Evolutionary conservation across 2,113 vertebrate genomes (phyloP).

Genomic region (Ophthalmolycus amberensis): DNA sequence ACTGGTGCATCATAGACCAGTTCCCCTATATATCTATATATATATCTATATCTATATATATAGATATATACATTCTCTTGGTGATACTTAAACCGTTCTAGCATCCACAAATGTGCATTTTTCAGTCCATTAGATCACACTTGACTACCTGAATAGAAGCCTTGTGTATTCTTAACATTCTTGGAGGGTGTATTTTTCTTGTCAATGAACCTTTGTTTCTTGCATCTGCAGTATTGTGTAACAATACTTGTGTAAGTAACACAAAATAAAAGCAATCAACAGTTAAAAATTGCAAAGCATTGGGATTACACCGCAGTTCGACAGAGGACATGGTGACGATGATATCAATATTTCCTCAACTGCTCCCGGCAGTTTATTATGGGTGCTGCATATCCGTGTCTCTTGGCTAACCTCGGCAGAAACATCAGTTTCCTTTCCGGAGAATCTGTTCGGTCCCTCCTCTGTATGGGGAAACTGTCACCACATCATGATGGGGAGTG

Average conservation of each 20-base stretch:
- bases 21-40: background rate
- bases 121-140: background rate
- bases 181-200: background rate
- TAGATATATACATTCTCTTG: background rate
- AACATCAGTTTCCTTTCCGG: background rate
- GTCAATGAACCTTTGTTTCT: background rate
- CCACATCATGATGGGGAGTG: background rate
- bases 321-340: background rate
- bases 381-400: background rate
- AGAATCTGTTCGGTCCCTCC: background rate
- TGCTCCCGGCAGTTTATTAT: background rate
- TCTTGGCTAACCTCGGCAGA: background rate
- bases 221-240: background rate
- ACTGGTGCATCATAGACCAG: background rate
- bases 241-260: background rate
- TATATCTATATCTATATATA: background rate
- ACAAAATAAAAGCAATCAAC: background rate
- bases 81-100: background rate
- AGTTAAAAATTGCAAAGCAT: background rate
- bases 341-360: background rate
- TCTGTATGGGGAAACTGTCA: background rate
- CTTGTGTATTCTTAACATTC: background rate
- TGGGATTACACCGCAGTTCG: background rate
- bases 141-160: background rate
- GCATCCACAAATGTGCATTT: too few relatives aligned